These are phyloP conservation scores for Bubalus kerabau DNA, from an alignment of 2,113 vertebrate genomes.

Conservation along the genomic window DNA sequence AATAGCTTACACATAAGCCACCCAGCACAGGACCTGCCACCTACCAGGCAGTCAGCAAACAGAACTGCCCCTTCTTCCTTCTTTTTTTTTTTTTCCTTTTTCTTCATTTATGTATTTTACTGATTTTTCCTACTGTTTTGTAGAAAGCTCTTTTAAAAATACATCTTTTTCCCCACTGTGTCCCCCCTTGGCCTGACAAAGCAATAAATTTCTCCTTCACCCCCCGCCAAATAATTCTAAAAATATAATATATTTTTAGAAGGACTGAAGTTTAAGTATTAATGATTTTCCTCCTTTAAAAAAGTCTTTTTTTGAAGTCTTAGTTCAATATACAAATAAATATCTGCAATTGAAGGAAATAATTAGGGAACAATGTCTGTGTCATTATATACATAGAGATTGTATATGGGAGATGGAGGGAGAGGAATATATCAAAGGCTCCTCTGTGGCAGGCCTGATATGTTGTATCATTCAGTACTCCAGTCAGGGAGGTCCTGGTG, in stretches of 20 bases:
- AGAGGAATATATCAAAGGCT: not conserved
- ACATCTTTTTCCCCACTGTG: not conserved
- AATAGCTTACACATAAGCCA: not conserved
- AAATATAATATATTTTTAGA: not conserved
- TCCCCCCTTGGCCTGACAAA: not conserved
- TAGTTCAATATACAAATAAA: not conserved
- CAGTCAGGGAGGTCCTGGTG: not conserved
- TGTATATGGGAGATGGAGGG: not conserved
- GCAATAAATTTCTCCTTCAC: not conserved
- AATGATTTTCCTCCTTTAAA: not conserved
- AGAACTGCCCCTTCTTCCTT: not conserved
- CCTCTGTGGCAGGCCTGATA: not conserved
- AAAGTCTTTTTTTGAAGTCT: not conserved
- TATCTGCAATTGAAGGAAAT: not conserved
- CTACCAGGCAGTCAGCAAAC: not conserved
- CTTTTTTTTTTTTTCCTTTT: not conserved
- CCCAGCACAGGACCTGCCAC: not conserved
- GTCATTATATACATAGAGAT: not conserved
- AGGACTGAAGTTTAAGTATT: not conserved
- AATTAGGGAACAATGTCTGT: not conserved
- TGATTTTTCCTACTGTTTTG: not conserved
- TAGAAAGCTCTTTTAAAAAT: not conserved
- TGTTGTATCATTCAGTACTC: not conserved
- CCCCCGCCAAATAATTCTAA: not conserved
- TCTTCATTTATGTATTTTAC: not conserved